Evolutionary conservation across 1,140 invertebrate species (phyloP).

Genomic region (Latrodectus geometricus): DNA sequence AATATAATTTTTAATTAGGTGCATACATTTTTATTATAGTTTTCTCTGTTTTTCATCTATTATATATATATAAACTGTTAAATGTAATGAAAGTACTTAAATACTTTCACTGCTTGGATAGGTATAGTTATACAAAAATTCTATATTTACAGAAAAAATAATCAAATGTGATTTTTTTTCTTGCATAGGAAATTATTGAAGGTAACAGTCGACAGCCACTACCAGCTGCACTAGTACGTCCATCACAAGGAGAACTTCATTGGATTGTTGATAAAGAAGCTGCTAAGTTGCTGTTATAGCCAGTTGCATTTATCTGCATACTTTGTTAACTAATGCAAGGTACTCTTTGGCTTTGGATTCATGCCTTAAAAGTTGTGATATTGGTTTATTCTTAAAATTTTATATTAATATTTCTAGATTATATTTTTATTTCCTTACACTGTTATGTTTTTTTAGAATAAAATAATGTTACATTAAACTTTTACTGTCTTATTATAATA

Average conservation of each 20-base stretch:
- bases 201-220: constrained; percentile 73
- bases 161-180: too few species aligned
- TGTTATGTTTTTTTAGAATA: constrained; percentile 44
- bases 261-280: constrained; percentile 85
- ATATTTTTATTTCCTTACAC: constrained; percentile 52
- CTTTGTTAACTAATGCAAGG: background rate
- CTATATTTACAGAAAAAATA: too few species aligned
- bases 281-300: constrained; percentile 68
- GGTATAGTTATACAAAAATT: too few species aligned
- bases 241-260: constrained; percentile 77
- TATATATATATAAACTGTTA: too few species aligned
- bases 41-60: too few species aligned
- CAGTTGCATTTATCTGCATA: background rate
- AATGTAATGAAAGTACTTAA: too few species aligned
- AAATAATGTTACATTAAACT: constrained; percentile 10
- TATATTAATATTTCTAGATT: constrained; percentile 10
- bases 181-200: constrained; percentile 78
- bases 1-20: too few species aligned
- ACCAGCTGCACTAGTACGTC: constrained; percentile 80
- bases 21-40: too few species aligned
- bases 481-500: background rate
- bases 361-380: constrained; percentile 57
- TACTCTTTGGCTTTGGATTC: constrained; percentile 21
- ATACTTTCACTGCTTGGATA: too few species aligned
- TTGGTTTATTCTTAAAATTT: constrained; percentile 36